Base-by-base conservation (phyloP, 2,113 vertebrate genomes). In the Trinectes maculatus region DNA sequence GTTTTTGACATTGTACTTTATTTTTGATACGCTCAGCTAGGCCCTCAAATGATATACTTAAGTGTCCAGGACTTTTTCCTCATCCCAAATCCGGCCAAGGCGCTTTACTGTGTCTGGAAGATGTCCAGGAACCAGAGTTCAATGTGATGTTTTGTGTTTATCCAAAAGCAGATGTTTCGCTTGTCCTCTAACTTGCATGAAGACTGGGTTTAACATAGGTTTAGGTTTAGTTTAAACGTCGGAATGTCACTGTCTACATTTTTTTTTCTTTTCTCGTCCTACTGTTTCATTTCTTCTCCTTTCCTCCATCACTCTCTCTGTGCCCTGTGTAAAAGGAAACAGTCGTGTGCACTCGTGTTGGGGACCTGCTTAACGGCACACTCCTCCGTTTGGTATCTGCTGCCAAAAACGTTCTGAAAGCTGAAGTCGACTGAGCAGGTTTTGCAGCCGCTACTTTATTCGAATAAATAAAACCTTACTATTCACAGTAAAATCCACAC, bases 61-160 rank as follows among this genome's bases (percentile, higher is more conserved):
- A 75, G 65, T 86, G 70, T 76, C 78, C 80, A 64, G 53, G 19
- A 36, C 54, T 84, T 77, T 64, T 71, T 29, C 56, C 8, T 58
- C 39, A 33, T 53, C 31, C 75, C 46, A 51, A 78, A 61, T 64
- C 61, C 40, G 78, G 64, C 73, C 63, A 54, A 70, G 47, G 54
- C 74, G 64, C 52, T 76, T 85, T 48, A 72, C 62, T 77, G 70
- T 79, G 60, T 66, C 63, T 90, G 88, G 85, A 86, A 65, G 58
- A 56, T 51, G 63, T 89, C 85, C 87, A 88, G 39, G n/a, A 71
- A 43, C 49, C 67, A 80, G 75, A 74, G 80, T 40, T 71, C 70
- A 55, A 54, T 77, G 71, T 78, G 67, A 77, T 83, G 77, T 77
- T 61, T 80, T 67, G 76, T 86, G 83, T 91, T 88, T 81, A 89